Evolutionary conservation across 2,797 vertebrate genomes (phyloP).

Genomic region (Psittacula echo): DNA sequence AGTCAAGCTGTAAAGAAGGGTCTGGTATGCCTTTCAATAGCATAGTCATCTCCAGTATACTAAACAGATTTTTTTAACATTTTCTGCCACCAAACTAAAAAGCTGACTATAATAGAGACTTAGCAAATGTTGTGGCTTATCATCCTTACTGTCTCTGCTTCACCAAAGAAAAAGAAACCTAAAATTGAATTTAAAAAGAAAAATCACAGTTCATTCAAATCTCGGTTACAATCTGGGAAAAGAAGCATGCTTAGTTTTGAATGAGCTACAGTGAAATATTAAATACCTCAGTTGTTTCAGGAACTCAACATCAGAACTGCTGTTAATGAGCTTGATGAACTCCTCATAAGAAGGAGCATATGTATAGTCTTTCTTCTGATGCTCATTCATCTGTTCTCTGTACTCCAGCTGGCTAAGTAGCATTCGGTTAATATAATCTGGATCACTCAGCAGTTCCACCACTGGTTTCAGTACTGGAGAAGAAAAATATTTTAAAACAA

Average conservation of each 20-base stretch:
- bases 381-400: conserved; percentile 92
- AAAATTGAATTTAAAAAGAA: not conserved
- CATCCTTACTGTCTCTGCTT: not conserved
- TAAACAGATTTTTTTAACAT: not conserved
- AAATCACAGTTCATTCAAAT: not conserved
- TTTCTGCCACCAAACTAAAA: conserved; percentile 6
- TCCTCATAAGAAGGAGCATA: conserved; percentile 98
- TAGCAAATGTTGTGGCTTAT: not conserved
- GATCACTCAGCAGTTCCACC: conserved; percentile 94
- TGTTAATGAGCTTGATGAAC: conserved; percentile 97
- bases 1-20: not conserved
- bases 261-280: not conserved
- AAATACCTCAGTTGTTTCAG: conserved; percentile 95
- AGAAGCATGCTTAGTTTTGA: not conserved
- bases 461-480: conserved; percentile 89
- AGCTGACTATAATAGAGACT: not conserved
- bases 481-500: conserved; percentile 56
- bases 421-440: conserved; percentile 96
- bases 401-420: conserved; percentile 93
- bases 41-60: not conserved
- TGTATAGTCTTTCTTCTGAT: conserved; percentile 96
- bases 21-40: not conserved
- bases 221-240: not conserved
- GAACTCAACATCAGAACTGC: conserved; percentile 92
- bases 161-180: not conserved